Conservation (phyloP, 2,797 vertebrate genomes). For the Denticeps clupeoides region DNA sequence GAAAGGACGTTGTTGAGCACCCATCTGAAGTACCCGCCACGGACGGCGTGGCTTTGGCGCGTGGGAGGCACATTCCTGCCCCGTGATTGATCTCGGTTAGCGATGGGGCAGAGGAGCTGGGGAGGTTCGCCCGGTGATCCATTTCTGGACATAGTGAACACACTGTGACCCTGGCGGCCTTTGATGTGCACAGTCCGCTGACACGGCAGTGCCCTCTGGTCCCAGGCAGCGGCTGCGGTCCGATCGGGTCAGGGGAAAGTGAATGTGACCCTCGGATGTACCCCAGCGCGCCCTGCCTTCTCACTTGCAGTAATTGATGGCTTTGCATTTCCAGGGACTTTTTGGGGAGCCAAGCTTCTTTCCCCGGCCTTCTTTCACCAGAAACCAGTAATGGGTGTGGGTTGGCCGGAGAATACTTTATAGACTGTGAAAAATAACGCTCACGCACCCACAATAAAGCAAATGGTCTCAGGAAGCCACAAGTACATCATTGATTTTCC, state of each 20-base stretch:
- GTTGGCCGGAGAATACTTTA: constrained; percentile 45
- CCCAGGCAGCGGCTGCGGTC: constrained; percentile 44
- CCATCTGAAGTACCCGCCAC: too few species aligned
- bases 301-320: constrained; percentile 68
- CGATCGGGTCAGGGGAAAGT: constrained; percentile 44
- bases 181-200: constrained; percentile 55
- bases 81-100: constrained; percentile 18
- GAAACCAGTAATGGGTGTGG: constrained; percentile 39
- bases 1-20: too few species aligned
- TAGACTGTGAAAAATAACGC: constrained; percentile 53
- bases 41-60: too few species aligned
- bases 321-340: constrained; percentile 57
- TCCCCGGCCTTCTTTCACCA: background rate
- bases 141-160: constrained; percentile 35
- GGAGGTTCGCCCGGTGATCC: constrained; percentile 25
- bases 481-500: constrained; percentile 48
- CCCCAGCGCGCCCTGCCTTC: constrained; percentile 36
- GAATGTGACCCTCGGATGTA: constrained; percentile 34
- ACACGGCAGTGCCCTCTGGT: constrained; percentile 38
- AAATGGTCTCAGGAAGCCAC: constrained; percentile 56
- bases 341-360: constrained; percentile 46
- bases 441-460: constrained; percentile 34
- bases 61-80: constrained; percentile 13
- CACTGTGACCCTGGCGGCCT: constrained; percentile 45
- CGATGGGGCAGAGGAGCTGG: constrained; percentile 8